Conservation (phyloP, 2,113 vertebrate species). For the Indri indri region DNA sequence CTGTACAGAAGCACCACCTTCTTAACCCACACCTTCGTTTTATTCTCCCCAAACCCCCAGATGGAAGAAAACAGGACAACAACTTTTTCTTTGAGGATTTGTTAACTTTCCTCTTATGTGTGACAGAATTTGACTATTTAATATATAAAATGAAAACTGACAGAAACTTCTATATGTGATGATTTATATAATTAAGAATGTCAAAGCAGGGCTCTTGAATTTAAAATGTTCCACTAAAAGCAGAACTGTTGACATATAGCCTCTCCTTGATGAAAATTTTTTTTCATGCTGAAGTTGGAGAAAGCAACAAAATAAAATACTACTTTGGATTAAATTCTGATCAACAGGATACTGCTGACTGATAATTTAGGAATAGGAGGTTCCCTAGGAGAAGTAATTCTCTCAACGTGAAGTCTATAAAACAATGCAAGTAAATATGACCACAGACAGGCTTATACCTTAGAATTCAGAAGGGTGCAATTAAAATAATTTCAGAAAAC, state of each 20-base stretch:
- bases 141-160: not conserved
- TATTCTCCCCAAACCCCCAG: not conserved
- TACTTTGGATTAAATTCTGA: not conserved
- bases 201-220: not conserved
- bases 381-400: not conserved
- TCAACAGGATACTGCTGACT: not conserved
- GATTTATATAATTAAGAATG: not conserved
- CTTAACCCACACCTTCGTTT: not conserved
- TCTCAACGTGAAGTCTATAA: not conserved
- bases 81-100: not conserved
- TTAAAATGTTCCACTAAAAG: slow-evolving; percentile 6
- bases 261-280: not conserved
- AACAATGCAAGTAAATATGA: not conserved
- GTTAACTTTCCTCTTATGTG: not conserved
- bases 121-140: slow-evolving; percentile 22
- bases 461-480: not conserved
- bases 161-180: not conserved
- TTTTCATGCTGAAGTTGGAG: not conserved
- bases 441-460: not conserved
- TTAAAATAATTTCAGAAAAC: not conserved
- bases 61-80: not conserved
- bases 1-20: rapidly evolving
- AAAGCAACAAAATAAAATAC: not conserved
- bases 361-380: not conserved
- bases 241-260: not conserved